Evolutionary conservation across 2,888 invertebrate genomes (phyloP), one percentile per base, ranked within the genome.

Genomic region (Arrhopalites spinosus): DNA sequence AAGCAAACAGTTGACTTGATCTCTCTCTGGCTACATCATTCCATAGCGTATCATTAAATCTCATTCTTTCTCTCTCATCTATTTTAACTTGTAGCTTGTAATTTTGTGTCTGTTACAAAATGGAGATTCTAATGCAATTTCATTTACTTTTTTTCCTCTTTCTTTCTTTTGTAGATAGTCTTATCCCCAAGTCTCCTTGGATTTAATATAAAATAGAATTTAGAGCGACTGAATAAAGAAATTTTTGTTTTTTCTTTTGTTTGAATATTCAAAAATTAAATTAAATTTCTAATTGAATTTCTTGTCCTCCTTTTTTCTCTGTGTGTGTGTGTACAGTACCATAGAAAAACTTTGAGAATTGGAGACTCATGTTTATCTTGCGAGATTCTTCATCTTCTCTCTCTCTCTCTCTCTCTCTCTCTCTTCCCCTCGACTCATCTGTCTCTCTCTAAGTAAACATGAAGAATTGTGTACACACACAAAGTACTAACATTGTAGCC

Each of bases 221-320:
- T n/a, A n/a, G n/a, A n/a, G n/a, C n/a, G 36, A 11, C 11, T 7
- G 5, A 36, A 36, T 3, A 11, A 36, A 36, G 36, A 36, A 36
- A 36, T 7, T 36, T 3, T 11, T 36, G 11, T 11, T 36, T 3
- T 11, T 36, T 36, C 56, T 23, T 3, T 23, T 23, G 23, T 20
- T 64, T 61, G 61, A 61, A 67, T 67, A 67, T 67, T 69, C 69
- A 69, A 69, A n/a, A 69, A 69, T 50, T 69, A 69, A 69, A 69
- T 69, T 69, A 53, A 69, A 27, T 53, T 50, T 45, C 20, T 53
- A 69, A 69, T 73, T 73, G 75, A 73, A 75, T 74, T 63, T 27
- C 50, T 69, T 50, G 15, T 36, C 15, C 11, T 2, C 23, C 3
- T 36, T 23, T 23, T 15, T 15, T 76, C 47, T 73, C 70, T 23